Evolutionary conservation across 1,140 invertebrate genomes (phyloP), one percentile per base, ranked within the genome.

Genomic region (Pogonomyrmex barbatus): DNA sequence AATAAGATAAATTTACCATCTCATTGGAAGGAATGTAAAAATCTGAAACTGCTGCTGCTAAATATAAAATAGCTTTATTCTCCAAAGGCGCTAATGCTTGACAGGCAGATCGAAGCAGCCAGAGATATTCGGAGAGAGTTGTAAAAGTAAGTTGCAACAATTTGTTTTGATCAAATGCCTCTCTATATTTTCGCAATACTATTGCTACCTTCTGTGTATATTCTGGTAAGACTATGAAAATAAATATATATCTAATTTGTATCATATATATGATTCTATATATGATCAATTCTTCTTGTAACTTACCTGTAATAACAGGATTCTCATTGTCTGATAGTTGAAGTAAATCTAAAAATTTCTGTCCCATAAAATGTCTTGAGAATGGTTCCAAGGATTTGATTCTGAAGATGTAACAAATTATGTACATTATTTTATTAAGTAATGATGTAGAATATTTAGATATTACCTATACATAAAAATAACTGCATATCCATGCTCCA

Each of bases 31-130:
- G 98, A 94, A 99, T 97, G 94, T 99, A 99, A 96, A 99, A 99
- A 95, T 99, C 99, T 2, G 99, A 99, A 0, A 99, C 99, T 17
- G 99, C 99, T 30, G 99, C 99, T 45, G 99, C 99, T 79, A 99
- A 96, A 95, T 99, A 99, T 0, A 99, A 94, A 86, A 99, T 94
- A 0, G 97, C 98, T 52, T 95, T 95, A 4, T 96, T 93, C 45
- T 97, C 97, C 24, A 97, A 95, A 45, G 95, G 93, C 45, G 96
- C 96, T 52, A 99, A 94, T 88, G 96, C 96, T 94, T 97, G 96
- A 91, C 98, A 97, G 77, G 97, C 97, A 36, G 97, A 97, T 89
- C 98, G 95, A 79, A 99, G 94, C 73, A 99, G 95, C 97, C 98
- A 98, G 89, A 99, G 97, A 95, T 99, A 99, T 92, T 99, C 99